These are phyloP conservation scores for Glaucidium brasilianum DNA, from an alignment of 2,113 vertebrate species.

Conservation along the genomic window DNA sequence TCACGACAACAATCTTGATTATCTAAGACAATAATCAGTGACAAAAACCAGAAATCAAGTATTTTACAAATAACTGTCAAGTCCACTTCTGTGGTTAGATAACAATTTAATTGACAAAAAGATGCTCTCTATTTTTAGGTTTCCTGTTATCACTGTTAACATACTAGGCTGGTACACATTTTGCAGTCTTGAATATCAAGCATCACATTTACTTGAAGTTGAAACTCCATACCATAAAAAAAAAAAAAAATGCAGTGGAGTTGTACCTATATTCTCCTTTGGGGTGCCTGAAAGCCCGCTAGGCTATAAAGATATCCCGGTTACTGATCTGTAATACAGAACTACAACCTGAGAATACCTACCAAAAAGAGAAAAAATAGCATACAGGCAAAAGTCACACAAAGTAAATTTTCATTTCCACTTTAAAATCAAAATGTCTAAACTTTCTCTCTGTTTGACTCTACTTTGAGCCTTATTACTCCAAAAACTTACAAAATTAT, in stretches of 20 bases:
- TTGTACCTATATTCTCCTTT: background rate
- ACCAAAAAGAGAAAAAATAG: background rate
- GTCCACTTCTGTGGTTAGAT: background rate
- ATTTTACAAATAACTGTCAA: conserved; percentile 66
- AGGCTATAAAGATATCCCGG: background rate
- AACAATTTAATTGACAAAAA: conserved; percentile 14
- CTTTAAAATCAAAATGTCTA: background rate
- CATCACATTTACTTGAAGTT: background rate
- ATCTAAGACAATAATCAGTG: conserved; percentile 30
- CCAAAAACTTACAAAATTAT: background rate
- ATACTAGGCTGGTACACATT: background rate
- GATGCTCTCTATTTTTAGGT: background rate
- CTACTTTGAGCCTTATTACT: background rate
- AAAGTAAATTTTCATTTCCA: background rate
- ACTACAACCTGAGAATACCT: background rate
- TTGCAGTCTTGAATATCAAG: background rate
- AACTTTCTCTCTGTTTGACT: background rate
- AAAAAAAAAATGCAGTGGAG: background rate
- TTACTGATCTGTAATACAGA: background rate
- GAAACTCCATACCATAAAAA: background rate
- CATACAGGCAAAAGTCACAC: background rate
- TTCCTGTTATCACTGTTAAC: background rate
- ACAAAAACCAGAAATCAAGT: conserved; percentile 39
- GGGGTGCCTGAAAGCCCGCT: background rate
- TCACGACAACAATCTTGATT: background rate